A percentile compares a stretch with the other conserved stretches of the same genome.
Conservation (phyloP, 1,140 invertebrate genomes). For the Platyscapa corneri region DNA sequence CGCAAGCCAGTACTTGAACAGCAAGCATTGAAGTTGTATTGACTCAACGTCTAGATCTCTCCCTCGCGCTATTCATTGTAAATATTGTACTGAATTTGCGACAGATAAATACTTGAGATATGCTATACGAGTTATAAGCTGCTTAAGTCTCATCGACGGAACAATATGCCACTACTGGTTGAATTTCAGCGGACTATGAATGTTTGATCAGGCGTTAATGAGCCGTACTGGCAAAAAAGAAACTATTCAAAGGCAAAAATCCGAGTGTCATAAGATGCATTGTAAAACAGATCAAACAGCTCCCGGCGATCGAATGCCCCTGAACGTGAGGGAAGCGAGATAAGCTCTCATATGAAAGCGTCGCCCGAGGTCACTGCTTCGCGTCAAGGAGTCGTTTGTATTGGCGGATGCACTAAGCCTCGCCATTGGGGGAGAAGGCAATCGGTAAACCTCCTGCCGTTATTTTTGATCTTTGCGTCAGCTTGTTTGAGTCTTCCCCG, state of each 20-base stretch:
- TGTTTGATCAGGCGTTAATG: constrained; percentile 10
- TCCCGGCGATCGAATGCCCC: not conserved
- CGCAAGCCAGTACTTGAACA: too few relatives aligned
- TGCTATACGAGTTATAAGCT: too few relatives aligned
- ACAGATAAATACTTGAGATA: too few relatives aligned
- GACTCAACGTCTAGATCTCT: too few relatives aligned
- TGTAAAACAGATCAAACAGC: constrained; percentile 23
- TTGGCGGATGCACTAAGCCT: not conserved
- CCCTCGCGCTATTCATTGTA: too few relatives aligned
- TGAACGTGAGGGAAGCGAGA: not conserved
- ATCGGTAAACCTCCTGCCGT: not conserved
- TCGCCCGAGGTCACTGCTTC: not conserved
- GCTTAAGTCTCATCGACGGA: not conserved
- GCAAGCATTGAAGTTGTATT: too few relatives aligned
- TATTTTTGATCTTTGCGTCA: constrained; percentile 11
- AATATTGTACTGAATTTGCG: too few relatives aligned
- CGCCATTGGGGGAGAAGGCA: not conserved
- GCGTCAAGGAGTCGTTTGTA: too few relatives aligned
- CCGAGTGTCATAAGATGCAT: constrained; percentile 9
- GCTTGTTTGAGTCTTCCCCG: not conserved
- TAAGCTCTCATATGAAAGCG: not conserved
- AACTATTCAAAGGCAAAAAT: not conserved
- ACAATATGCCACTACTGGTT: too few relatives aligned
- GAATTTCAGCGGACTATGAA: not conserved
- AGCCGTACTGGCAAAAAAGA: not conserved